Base-by-base conservation (phyloP, 1,140 invertebrate species). In the Zaprionus gabonicus region DNA sequence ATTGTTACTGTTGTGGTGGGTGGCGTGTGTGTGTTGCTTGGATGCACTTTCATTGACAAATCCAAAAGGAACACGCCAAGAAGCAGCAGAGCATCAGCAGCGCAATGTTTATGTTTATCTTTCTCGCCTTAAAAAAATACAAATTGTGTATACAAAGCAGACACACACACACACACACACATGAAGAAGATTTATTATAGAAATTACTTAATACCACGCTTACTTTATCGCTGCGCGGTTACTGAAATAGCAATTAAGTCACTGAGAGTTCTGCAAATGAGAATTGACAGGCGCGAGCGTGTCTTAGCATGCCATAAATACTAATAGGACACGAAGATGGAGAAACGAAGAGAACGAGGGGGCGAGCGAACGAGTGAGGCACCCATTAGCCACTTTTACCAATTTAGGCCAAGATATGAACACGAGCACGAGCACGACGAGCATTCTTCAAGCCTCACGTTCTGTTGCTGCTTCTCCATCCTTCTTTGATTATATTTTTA, bases 341-440 rank as follows among this genome's bases (percentile, higher is more conserved):
- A 65, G 17, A 69, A 28, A 25, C 23, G 57, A 55, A 17, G 9
- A 7, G 41, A 44, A 44, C n/a, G n/a, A n/a, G 15, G 15, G 38
- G 38, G 13, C 13, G 41, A n/a, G 41, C n/a, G 25, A 23, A 75
- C 12, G 34, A 20, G 27, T 15, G n/a, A 56, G 38, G 58, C 58
- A 70, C 71, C 75, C 71, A 87, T 88, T 87, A 88, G 81, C 68
- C 75, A 76, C n/a, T 84, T 81, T 81, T 88, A 76, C 71, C 81
- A 72, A 86, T 80, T 79, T 76, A 58, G 71, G 66, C 67, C 79
- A 83, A 83, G 74, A 83, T 80, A 75, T 53, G 67, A 68, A 59
- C 62, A 28, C 58, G 66, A 67, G 67, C 66, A 28, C 58, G 66
- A 67, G 67, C 66, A 28, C 63, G n/a, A 73, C 31, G 9, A 34